phyloP scores from a whole-genome alignment of 2,888 invertebrate species.

The Exephanes ischioxanthus region DNA sequence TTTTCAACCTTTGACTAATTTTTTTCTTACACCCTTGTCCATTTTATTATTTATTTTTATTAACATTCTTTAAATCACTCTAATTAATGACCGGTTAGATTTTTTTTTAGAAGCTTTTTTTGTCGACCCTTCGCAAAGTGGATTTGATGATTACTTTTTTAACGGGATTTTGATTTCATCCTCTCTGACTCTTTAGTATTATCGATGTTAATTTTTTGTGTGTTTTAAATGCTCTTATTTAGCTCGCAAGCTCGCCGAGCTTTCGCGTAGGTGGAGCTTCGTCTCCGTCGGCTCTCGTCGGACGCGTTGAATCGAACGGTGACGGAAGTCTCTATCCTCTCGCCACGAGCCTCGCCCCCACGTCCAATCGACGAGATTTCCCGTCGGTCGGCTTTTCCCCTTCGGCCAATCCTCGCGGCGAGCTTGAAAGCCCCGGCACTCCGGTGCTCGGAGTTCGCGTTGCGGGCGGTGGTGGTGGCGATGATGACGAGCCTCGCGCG shows the following conservation, averaged over 20 bases:
- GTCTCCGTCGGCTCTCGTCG: slow-evolving; percentile 62
- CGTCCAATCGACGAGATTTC: slow-evolving; percentile 79
- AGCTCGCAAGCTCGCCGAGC: slow-evolving; percentile 35
- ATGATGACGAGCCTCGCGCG: slow-evolving; percentile 50
- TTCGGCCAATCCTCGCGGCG: slow-evolving; percentile 74
- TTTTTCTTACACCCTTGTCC: not conserved
- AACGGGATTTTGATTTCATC: not conserved
- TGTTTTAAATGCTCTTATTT: not conserved
- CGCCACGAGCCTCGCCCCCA: slow-evolving; percentile 80
- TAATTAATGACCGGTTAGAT: not conserved
- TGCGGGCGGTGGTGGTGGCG: slow-evolving; percentile 52
- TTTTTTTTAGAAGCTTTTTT: not conserved
- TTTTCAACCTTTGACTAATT: not conserved
- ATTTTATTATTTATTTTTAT: not conserved
- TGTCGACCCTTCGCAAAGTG: not conserved
- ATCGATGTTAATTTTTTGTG: not conserved
- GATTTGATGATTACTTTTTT: not conserved
- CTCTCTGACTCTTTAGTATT: not conserved
- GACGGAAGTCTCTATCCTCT: slow-evolving; percentile 61
- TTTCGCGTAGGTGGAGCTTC: slow-evolving; percentile 70
- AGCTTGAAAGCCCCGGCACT: slow-evolving; percentile 55
- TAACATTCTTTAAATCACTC: not conserved
- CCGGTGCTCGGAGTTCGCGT: slow-evolving; percentile 7
- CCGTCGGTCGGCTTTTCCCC: slow-evolving; percentile 71
- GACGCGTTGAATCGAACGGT: slow-evolving; percentile 53